Evolutionary conservation across 2,888 invertebrate species (phyloP).

Genomic region (Lathronympha strigana): DNA sequence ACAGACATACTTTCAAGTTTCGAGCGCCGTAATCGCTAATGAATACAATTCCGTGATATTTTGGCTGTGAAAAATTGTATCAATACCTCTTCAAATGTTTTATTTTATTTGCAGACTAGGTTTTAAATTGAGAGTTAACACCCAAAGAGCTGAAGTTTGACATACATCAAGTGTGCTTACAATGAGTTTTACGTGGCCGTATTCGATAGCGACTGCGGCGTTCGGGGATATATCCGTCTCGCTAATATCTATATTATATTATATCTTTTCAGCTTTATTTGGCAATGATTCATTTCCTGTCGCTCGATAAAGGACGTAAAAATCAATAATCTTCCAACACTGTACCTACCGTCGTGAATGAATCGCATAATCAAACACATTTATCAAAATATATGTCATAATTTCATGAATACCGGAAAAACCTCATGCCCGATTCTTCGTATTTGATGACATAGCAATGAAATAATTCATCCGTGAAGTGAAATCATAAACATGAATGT

Average conservation of each 20-base stretch:
- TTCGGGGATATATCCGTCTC: too few species aligned
- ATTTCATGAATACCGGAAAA: constrained; percentile 33
- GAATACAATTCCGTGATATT: too few species aligned
- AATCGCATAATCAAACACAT: constrained; percentile 22
- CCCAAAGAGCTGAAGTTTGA: too few species aligned
- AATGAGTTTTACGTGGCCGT: too few species aligned
- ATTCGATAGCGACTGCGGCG: too few species aligned
- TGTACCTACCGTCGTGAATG: constrained; percentile 10
- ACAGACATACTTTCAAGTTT: too few species aligned
- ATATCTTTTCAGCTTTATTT: too few species aligned
- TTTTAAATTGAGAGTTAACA: neutral
- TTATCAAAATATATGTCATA: constrained; percentile 31
- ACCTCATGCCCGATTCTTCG: constrained; percentile 18
- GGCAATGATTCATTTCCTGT: constrained; percentile 5
- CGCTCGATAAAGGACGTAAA: constrained; percentile 1
- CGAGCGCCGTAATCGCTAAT: too few species aligned
- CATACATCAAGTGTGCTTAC: too few species aligned
- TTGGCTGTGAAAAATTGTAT: neutral
- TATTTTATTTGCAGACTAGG: neutral
- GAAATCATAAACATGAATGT: neutral
- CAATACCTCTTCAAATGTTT: neutral
- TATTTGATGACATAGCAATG: constrained; percentile 22
- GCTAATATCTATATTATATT: too few species aligned
- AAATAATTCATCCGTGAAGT: constrained; percentile 32
- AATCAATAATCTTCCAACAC: neutral